phyloP scores from a whole-genome alignment of 2,888 invertebrate species.

The Eulithis testata region DNA sequence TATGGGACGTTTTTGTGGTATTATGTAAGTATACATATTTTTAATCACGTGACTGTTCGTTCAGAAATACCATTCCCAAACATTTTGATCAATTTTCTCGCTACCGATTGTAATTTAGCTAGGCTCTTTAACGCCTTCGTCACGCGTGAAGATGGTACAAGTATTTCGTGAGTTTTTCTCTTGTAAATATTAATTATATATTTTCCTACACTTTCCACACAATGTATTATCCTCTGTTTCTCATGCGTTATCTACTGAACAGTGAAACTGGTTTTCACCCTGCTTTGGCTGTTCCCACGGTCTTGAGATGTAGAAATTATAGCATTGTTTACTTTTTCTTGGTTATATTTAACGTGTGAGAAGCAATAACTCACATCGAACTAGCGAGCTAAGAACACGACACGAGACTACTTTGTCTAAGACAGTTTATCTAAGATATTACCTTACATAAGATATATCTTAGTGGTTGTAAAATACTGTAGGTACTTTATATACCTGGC shows the following conservation, averaged over 20 bases:
- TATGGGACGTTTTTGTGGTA: no score
- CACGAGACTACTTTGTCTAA: background rate
- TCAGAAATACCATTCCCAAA: no score
- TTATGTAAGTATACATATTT: no score
- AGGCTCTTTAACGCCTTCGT: no score
- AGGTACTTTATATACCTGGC: no score
- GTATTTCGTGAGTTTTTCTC: background rate
- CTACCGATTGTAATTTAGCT: no score
- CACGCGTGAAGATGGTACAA: no score
- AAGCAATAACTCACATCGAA: slow-evolving; percentile 9
- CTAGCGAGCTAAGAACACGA: background rate
- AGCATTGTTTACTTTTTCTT: slow-evolving; percentile 40
- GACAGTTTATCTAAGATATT: no score
- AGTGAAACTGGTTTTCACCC: slow-evolving; percentile 75
- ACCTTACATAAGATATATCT: no score
- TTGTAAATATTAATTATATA: slow-evolving; percentile 36
- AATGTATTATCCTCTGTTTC: slow-evolving; percentile 51
- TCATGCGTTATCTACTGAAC: slow-evolving; percentile 61
- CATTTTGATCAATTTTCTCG: no score
- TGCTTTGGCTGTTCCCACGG: slow-evolving; percentile 55
- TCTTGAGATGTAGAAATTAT: slow-evolving; percentile 65
- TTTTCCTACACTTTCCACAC: slow-evolving; percentile 62
- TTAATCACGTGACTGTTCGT: no score
- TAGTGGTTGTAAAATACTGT: no score
- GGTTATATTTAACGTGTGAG: slow-evolving; percentile 42